These are phyloP conservation scores for Condylostylus longicornis DNA, from an alignment of 1,140 invertebrate genomes.

Conservation along the genomic window DNA sequence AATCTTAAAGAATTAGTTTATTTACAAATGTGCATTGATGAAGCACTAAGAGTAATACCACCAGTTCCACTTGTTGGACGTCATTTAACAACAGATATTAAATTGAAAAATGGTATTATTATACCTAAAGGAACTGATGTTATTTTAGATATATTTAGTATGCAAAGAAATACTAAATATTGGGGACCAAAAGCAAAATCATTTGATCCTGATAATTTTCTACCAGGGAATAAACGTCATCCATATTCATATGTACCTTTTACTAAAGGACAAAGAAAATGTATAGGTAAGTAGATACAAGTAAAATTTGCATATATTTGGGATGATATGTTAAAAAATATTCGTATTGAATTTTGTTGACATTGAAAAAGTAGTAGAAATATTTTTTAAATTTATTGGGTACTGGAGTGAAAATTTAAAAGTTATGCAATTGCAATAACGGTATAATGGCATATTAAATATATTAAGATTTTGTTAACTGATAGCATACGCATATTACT, in stretches of 20 bases:
- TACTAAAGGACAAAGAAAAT: conserved; percentile 40
- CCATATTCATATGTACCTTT: conserved; percentile 38
- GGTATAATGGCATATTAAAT: no score
- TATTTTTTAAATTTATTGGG: no score
- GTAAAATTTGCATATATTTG: no score
- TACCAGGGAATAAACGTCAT: conserved; percentile 29
- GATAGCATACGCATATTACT: no score
- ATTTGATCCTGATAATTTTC: conserved; percentile 46
- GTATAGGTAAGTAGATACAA: conserved; percentile 35
- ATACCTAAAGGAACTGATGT: conserved; percentile 8
- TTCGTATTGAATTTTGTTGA: no score
- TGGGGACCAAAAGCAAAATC: conserved; percentile 36
- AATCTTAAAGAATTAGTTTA: conserved; percentile 9
- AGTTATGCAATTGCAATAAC: no score
- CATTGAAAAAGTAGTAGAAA: no score
- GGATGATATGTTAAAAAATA: no score
- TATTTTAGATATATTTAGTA: conserved; percentile 8
- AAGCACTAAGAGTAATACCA: conserved; percentile 11
- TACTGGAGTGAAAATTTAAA: no score
- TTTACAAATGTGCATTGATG: conserved; percentile 10
- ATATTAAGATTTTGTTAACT: no score
- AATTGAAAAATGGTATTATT: conserved; percentile 1
- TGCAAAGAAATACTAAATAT: conserved; percentile 18
- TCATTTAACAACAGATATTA: neutral
- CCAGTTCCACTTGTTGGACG: conserved; percentile 10